These are phyloP conservation scores for Pyrocephalus nanus DNA, from an alignment of 2,797 vertebrate genomes.

Conservation along the genomic window DNA sequence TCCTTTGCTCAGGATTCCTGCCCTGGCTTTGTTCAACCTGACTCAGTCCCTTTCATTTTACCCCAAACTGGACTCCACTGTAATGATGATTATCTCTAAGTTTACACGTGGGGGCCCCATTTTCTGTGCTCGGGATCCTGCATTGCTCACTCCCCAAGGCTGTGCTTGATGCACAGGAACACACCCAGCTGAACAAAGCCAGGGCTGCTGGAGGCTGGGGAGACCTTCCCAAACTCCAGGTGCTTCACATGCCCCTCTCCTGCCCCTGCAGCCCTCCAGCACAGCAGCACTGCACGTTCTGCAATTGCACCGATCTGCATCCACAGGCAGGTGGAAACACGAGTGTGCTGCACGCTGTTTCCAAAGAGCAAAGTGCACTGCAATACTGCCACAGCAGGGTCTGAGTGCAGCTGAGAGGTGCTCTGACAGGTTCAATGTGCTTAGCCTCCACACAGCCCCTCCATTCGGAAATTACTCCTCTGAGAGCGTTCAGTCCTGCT, in stretches of 20 bases:
- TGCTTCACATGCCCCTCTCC: neutral
- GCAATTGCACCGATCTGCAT: neutral
- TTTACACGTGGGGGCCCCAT: fast-evolving
- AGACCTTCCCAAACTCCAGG: neutral
- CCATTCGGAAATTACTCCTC: neutral
- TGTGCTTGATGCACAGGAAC: neutral
- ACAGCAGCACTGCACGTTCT: neutral
- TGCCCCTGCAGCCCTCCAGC: neutral
- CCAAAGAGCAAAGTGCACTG: neutral
- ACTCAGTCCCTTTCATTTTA: neutral
- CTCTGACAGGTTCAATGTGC: neutral
- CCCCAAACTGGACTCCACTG: neutral
- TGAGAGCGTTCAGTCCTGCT: neutral
- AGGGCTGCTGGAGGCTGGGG: neutral
- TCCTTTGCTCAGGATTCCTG: neutral
- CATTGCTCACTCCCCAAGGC: neutral
- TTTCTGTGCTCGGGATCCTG: neutral
- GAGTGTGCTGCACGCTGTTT: neutral
- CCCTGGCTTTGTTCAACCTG: neutral
- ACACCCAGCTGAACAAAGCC: neutral
- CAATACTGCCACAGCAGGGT: neutral
- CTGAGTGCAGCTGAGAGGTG: neutral
- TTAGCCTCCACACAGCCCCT: neutral
- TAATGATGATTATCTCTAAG: neutral
- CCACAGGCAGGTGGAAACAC: neutral